Conservation (phyloP, 2,888 invertebrate species). For the Epinotia nisella region DNA sequence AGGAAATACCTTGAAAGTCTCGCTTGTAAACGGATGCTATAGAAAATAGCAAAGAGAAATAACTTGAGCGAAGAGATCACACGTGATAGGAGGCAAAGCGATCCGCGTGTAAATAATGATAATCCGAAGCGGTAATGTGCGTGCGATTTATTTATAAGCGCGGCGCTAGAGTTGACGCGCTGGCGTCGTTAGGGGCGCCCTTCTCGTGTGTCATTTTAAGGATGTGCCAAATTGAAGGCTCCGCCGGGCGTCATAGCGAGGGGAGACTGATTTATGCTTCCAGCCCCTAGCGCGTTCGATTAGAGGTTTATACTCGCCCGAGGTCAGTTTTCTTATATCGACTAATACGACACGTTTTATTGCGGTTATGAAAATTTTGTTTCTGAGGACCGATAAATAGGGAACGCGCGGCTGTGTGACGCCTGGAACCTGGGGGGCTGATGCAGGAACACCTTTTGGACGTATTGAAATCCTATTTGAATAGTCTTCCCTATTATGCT, state of each 20-base stretch:
- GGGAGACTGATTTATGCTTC: slow-evolving; percentile 81
- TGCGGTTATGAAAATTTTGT: slow-evolving; percentile 59
- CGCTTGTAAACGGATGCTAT: neutral
- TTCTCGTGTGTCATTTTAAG: slow-evolving; percentile 85
- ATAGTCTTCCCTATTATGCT: neutral
- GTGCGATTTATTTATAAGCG: slow-evolving; percentile 66
- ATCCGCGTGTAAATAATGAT: slow-evolving; percentile 49
- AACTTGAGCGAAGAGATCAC: slow-evolving; percentile 2
- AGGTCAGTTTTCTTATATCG: slow-evolving; percentile 80
- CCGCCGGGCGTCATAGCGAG: slow-evolving; percentile 78
- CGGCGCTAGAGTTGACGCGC: slow-evolving; percentile 58
- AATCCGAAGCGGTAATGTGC: slow-evolving; percentile 54
- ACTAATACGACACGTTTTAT: slow-evolving; percentile 66
- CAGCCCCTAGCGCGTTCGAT: slow-evolving; percentile 68
- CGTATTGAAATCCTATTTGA: neutral
- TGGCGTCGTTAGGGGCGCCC: slow-evolving; percentile 76
- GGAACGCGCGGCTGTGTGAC: slow-evolving; percentile 4
- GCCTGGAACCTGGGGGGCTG: neutral
- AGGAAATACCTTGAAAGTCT: neutral
- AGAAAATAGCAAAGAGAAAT: slow-evolving; percentile 5
- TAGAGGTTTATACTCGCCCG: slow-evolving; percentile 79
- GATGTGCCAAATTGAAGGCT: slow-evolving; percentile 85
- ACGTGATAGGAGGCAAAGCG: slow-evolving; percentile 21
- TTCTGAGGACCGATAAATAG: slow-evolving; percentile 1
- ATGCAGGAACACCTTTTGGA: neutral